Conservation (phyloP, 2,797 vertebrate species). For the Podarcis siculus region DNA sequence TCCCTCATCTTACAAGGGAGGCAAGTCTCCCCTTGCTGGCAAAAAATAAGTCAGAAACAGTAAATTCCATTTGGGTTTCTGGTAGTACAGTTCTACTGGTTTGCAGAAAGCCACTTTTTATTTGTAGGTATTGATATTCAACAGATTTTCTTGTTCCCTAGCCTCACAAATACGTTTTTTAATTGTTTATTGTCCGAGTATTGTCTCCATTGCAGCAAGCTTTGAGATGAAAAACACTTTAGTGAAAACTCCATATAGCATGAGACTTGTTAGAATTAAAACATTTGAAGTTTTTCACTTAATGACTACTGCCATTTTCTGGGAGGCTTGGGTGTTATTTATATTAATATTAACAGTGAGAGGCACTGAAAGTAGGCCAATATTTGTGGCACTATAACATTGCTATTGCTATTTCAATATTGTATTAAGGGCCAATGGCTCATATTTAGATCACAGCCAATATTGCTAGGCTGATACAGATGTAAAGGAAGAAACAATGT, state of each 20-base stretch:
- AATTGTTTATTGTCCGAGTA: slow-evolving; percentile 10
- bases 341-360: slow-evolving; percentile 32
- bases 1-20: no score
- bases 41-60: no score
- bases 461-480: not conserved
- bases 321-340: slow-evolving; percentile 45
- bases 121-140: no score
- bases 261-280: slow-evolving; percentile 28
- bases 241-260: slow-evolving; percentile 12
- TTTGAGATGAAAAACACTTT: slow-evolving; percentile 30
- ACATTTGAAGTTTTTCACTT: not conserved
- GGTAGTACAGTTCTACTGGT: no score
- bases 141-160: slow-evolving; percentile 21
- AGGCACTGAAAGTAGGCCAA: slow-evolving; percentile 10
- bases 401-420: slow-evolving; percentile 36
- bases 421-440: not conserved
- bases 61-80: no score
- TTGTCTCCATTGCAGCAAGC: not conserved
- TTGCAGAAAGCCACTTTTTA: no score
- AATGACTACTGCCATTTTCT: slow-evolving; percentile 27
- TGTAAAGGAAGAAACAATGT: not conserved
- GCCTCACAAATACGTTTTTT: not conserved
- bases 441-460: not conserved
- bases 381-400: slow-evolving; percentile 20
- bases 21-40: no score